Evolutionary conservation across 2,113 vertebrate species (phyloP), one percentile per base, ranked within the genome.

Genomic region (Pelecanoides urinatrix): DNA sequence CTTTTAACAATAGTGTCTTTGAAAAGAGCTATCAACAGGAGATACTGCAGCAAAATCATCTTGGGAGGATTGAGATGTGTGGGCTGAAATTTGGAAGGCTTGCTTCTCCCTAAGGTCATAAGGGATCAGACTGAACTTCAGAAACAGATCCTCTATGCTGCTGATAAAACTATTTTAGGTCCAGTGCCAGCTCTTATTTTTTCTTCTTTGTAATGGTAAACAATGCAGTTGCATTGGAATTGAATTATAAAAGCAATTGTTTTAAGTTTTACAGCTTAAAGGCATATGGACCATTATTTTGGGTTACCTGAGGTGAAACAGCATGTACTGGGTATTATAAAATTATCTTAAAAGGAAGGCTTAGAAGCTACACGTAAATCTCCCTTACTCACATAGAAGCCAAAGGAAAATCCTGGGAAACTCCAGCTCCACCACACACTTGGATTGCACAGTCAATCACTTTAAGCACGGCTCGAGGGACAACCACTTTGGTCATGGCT

Each of bases 401-500:
- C n/a, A 99, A 97, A 59, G 99, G 99, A 80, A 98, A 98, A 66
- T 99, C 99, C 89, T 98, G 98, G 38, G 98, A 99, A 68, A 99
- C 97, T 5, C 99, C 99, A 10, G 98, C 99, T 7, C 96, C 99
- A 36, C 99, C 99, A 6, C 98, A 98, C 10, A 99, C 98, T 96
- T 99, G 99, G 71, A 99, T 99, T 49, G 99, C 98, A 58, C 87
- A 97, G 97, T 99, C 99, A 67, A 99, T 95, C 93, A 99, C 99
- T 79, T 97, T 98, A 90, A 99, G 99, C 52, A 97, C 98, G 32
- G 99, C 98, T 86, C 98, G 97, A 47, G 98, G 99, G 65, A 99
- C 99, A 21, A 97, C 98, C 81, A 99, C 99, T 92, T 99, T 99
- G 90, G 99, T 99, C 99, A 99, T 99, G 13, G 99, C 98, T 61